These are phyloP conservation scores for Rhynchopsitta pachyrhyncha DNA, from an alignment of 2,113 vertebrate species.

Conservation along the genomic window DNA sequence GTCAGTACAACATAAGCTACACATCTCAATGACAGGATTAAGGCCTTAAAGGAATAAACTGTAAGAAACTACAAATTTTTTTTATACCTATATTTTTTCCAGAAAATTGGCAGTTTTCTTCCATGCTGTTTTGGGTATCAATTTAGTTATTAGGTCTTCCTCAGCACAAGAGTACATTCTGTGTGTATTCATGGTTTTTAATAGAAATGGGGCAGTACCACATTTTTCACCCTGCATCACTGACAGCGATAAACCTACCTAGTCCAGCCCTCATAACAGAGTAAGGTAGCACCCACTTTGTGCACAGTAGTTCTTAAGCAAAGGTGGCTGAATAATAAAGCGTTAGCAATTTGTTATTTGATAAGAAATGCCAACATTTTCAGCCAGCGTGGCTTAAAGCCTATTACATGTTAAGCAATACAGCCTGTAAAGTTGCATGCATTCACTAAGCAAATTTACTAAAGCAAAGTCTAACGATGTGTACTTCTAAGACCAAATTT, in stretches of 20 bases:
- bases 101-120: not conserved
- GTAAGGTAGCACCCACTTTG: not conserved
- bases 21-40: not conserved
- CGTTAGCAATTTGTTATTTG: not conserved
- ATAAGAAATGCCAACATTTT: not conserved
- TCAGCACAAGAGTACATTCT: not conserved
- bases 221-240: not conserved
- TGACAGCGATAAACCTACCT: not conserved
- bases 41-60: not conserved
- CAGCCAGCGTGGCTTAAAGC: not conserved
- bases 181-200: not conserved
- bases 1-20: not conserved
- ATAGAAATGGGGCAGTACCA: not conserved
- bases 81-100: not conserved
- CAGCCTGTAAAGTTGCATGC: not conserved
- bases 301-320: not conserved
- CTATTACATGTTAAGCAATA: not conserved
- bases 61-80: not conserved
- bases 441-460: not conserved
- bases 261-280: not conserved
- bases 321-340: not conserved
- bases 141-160: not conserved
- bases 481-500: not conserved
- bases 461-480: not conserved
- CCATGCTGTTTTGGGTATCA: not conserved